Evolutionary conservation across 2,797 vertebrate genomes (phyloP), one percentile per base, ranked within the genome.

Genomic region (Merluccius polli): DNA sequence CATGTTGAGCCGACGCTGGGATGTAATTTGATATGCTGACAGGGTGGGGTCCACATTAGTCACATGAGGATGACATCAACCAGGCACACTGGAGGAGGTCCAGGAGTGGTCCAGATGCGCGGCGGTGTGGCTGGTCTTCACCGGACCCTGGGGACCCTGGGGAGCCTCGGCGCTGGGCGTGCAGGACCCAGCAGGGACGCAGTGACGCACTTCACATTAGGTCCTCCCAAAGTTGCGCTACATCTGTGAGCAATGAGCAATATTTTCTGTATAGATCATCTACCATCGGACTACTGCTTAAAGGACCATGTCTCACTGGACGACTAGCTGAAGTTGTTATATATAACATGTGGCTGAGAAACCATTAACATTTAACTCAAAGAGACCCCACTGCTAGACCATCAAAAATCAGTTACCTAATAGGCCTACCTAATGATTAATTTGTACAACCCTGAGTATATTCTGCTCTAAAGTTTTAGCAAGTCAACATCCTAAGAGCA

Each of bases 11-110:
- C 75, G 72, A 76, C 38, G 7, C 21, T 12, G 18, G 70, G 75
- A 72, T 81, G 82, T 85, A 87, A 88, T 81, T 30, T 81, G 79
- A 89, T 77, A 82, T 2, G 2, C 59, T 77, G 73, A 75, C 78
- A 88, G 90, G 91, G 88, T 89, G 89, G 86, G 77, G 88, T 75
- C 75, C 78, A 75, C 81, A 86, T 83, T 77, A 82, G 81, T 52
- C 79, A 80, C 83, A 65, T 75, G 70, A 78, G 83, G 81, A 77
- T 93, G 92, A 94, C 90, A 86, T 93, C 91, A 93, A 80, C 82
- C 74, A 75, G n/a, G n/a, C 29, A 74, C 79, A 73, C 84, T 87
- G 89, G 89, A 90, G 84, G 80, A 29, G 30, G 81, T 89, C 87
- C 85, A 90, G 86, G 84, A 83, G 83, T 89, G 86, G 79, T 89